phyloP scores from a whole-genome alignment of 53 echinoderm and acorn worm genomes.

The Stichopus horrens region DNA sequence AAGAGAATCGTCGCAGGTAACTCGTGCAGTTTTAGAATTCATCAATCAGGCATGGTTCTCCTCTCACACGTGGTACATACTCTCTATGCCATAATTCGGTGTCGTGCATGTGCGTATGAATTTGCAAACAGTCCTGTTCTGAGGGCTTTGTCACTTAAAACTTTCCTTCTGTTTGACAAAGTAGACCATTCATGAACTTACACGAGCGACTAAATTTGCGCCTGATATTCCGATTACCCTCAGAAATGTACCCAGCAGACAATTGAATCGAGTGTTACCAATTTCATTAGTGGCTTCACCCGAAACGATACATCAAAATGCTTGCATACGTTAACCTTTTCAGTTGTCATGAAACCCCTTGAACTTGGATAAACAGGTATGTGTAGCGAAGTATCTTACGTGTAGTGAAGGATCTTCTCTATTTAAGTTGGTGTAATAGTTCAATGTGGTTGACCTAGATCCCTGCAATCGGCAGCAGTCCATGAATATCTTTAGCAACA shows the following conservation, averaged over 20 bases:
- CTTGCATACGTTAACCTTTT: conserved; percentile 34
- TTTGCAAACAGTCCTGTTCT: background rate
- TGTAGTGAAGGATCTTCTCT: background rate
- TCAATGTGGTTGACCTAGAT: conserved; percentile 32
- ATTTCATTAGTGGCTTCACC: background rate
- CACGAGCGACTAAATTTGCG: background rate
- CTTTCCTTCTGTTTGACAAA: background rate
- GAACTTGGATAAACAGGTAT: conserved; percentile 37
- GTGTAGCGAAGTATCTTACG: background rate
- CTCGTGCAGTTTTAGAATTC: no score
- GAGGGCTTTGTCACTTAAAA: background rate
- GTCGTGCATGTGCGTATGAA: background rate
- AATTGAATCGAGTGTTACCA: background rate
- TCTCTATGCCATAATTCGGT: background rate
- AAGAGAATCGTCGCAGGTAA: no score
- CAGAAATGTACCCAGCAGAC: background rate
- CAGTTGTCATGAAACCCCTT: conserved; percentile 24
- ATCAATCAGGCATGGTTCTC: no score
- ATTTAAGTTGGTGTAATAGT: conserved; percentile 11
- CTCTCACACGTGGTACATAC: no score
- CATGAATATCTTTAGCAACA: conserved; percentile 10
- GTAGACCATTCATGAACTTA: background rate
- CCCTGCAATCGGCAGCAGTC: background rate
- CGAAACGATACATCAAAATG: conserved; percentile 1
- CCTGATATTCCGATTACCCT: background rate